Percentiles rank a stretch among this genome's conserved stretches.
Conservation (phyloP, 2,113 vertebrate genomes). For the Ophiodon elongatus region DNA sequence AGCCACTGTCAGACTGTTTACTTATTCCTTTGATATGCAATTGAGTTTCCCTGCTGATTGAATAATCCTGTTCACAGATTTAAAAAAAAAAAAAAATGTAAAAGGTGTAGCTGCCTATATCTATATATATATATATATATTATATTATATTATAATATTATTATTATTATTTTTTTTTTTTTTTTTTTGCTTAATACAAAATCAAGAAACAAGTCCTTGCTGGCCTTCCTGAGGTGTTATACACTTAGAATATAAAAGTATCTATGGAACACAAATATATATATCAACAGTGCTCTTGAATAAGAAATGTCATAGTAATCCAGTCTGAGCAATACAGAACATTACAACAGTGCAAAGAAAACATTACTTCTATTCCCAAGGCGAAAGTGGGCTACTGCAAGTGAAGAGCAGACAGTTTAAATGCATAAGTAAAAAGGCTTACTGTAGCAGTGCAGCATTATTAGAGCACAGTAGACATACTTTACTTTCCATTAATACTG, state of each 20-base stretch:
- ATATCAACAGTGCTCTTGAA: neutral
- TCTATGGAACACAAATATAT: neutral
- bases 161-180: too few species aligned
- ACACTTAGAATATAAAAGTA: neutral
- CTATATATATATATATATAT: neutral
- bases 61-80: neutral
- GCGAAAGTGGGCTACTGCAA: neutral
- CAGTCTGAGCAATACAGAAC: neutral
- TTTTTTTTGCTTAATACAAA: neutral
- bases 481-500: conserved; percentile 51
- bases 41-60: neutral
- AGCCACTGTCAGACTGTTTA: conserved; percentile 28
- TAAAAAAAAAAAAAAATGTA: neutral
- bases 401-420: neutral
- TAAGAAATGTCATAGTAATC: neutral
- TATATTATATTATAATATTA: too few species aligned
- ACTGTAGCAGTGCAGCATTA: conserved; percentile 17
- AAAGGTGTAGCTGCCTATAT: neutral
- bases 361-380: neutral
- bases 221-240: neutral
- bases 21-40: conserved; percentile 8
- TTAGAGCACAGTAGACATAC: conserved; percentile 17
- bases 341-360: neutral
- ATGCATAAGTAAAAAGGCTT: conserved; percentile 19
- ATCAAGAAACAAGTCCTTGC: neutral